Base-by-base conservation (phyloP, 2,797 vertebrate species). In the Crocodylus rhombifer region DNA sequence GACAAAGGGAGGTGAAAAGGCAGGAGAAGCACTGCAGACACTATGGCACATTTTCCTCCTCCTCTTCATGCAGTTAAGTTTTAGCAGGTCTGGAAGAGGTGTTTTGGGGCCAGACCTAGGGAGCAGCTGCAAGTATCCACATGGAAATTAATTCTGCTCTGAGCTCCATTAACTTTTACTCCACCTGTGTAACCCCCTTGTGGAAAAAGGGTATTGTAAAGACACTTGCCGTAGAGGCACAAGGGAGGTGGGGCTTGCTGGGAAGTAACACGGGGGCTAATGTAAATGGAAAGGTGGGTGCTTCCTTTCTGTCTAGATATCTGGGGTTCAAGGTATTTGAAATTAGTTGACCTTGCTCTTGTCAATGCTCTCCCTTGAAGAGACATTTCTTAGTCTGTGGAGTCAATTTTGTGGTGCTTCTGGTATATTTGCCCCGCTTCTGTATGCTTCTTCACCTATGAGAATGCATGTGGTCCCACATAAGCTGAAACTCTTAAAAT, bases 101-200 rank as follows among this genome's bases (percentile, higher is more conserved):
- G 11, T 2, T 1, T 71, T 51, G 33, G 1, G 11, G 56, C 28
- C 83, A 84, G 82, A 80, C 18, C 56, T 84, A 0, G 1, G 82
- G 58, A 91, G 82, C 78, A 95, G 91, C 88, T 90, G 91, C 94
- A 82, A 76, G 69, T 16, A 76, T 78, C 64, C 73, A 42, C 64
- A 14, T 0, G 1, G 30, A 93, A 81, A 67, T 89, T 92, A 94
- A 94, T 89, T 95, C 90, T 89, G 71, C 58, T 87, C 87, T 91
- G 82, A 84, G 62, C 81, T 95, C 93, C 77, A 67, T 95, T 95
- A 95, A 90, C 88, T 88, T 86, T 84, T 58, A 63, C 65, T 92
- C 87, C 82, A 94, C 89, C 93, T 94, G 42, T 17, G 57, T 67
- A 82, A 65, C 26, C 73, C 25, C 28, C 73, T 80, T 0, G 1